Percentiles rank a stretch among this genome's conserved stretches.
phyloP scores from a whole-genome alignment of 2,797 vertebrate genomes.

The Bufotes viridis region DNA sequence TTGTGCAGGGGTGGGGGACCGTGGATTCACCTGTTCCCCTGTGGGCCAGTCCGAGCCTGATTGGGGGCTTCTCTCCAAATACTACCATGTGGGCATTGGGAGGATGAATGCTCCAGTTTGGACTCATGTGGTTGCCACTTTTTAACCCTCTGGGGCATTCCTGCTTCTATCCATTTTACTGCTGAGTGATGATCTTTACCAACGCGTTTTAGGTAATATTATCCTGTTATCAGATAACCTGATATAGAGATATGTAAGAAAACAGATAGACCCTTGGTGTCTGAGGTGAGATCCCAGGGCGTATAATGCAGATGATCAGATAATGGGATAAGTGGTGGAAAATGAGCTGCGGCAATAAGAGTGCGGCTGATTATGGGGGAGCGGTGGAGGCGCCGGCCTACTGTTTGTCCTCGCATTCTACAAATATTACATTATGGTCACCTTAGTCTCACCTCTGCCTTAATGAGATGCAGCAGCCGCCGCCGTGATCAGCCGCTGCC shows the following conservation, averaged over 20 bases:
- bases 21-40: too few species aligned
- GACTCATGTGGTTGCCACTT: not conserved
- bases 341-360: constrained; percentile 1
- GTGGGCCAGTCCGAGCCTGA: too few species aligned
- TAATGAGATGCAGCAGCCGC: constrained; percentile 52
- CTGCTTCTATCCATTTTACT: not conserved
- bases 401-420: constrained; percentile 51
- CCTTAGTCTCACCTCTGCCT: constrained; percentile 55
- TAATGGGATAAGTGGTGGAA: constrained; percentile 14
- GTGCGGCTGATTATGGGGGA: not conserved
- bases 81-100: too few species aligned
- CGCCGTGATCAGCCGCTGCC: constrained; percentile 22
- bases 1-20: too few species aligned
- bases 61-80: too few species aligned
- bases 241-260: not conserved
- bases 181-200: not conserved
- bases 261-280: not conserved
- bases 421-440: constrained; percentile 51
- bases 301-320: not conserved
- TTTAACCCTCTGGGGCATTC: not conserved
- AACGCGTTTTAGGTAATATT: not conserved
- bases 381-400: not conserved
- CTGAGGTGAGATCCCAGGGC: not conserved
- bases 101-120: too few species aligned
- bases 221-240: not conserved